Evolutionary conservation across 2,888 invertebrate genomes (phyloP), one percentile per base, ranked within the genome.

Genomic region (Gisinianus flammeolus): DNA sequence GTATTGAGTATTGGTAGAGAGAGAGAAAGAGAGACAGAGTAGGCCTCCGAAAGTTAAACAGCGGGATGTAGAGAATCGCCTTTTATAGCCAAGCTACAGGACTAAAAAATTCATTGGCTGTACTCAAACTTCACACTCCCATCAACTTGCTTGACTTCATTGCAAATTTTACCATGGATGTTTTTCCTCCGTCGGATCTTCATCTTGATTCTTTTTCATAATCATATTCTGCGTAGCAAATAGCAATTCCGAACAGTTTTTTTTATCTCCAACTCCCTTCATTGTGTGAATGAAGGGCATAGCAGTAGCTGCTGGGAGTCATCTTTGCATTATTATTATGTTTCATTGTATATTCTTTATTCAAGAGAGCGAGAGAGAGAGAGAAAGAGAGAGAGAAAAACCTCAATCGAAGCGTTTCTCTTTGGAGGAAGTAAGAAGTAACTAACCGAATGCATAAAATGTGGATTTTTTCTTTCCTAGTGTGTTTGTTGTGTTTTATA

Each of bases 51-150:
- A 28, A 56, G 71, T 35, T 71, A 56, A 71, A 26, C 71, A 71
- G 71, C 71, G 71, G 71, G 71, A 69, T 44, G 30, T 24, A 56
- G 56, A 56, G 71, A 71, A 71, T 56, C 28, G 26, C 71, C 71
- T 71, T 71, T 71, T 71, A 56, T 56, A 71, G 71, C 19, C 10
- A 6, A 44, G 16, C 44, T 10, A 44, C 44, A 44, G 8, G 6
- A 44, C 44, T 16, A 44, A 10, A 6, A 44, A 10, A 6, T 10
- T 44, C 44, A 44, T 44, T 16, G n/a, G n/a, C n/a, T n/a, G n/a
- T n/a, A n/a, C n/a, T n/a, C n/a, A n/a, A 44, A 44, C 1, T 44
- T 44, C 2, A 44, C 44, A 44, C 44, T 67, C 67, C 28, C 67
- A 67, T 6, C 8, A 6, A 44, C 44, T 44, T 44, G 35, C 19